A percentile compares a stretch with the other conserved stretches of the same genome.
These are phyloP conservation scores for Spinus olivaceus DNA, from an alignment of 2,797 vertebrate species.

Conservation along the genomic window DNA sequence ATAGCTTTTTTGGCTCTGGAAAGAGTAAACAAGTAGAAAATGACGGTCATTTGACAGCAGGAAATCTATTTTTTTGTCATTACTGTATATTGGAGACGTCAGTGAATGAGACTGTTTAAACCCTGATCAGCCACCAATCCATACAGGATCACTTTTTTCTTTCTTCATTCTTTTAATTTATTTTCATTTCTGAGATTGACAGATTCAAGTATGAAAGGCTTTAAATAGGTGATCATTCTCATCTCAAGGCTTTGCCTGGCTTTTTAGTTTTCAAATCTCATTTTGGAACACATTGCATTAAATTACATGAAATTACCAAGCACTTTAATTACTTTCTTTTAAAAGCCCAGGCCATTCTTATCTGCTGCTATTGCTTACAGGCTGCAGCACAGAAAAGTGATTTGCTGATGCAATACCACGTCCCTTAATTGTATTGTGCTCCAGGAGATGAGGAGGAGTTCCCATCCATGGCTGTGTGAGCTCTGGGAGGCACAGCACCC, in stretches of 20 bases:
- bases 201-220: constrained; percentile 6
- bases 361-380: background rate
- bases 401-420: background rate
- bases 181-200: constrained; percentile 34
- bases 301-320: constrained; percentile 15
- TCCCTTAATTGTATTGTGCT: background rate
- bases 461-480: background rate
- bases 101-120: constrained; percentile 31
- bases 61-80: constrained; percentile 24
- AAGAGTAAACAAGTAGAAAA: constrained; percentile 38
- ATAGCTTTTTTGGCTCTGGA: background rate
- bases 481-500: background rate
- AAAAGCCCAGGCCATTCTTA: background rate
- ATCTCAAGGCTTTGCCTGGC: constrained; percentile 5
- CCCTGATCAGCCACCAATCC: constrained; percentile 4
- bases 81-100: background rate
- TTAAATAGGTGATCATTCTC: constrained; percentile 25
- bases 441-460: background rate
- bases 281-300: constrained; percentile 21
- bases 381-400: background rate
- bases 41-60: constrained; percentile 26
- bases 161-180: background rate
- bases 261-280: constrained; percentile 32
- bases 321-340: constrained; percentile 35
- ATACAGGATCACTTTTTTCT: constrained; percentile 32